A percentile compares a stretch with the other conserved stretches of the same genome.
Conservation (phyloP, 2,113 vertebrate species). For the Pampusana beccarii region DNA sequence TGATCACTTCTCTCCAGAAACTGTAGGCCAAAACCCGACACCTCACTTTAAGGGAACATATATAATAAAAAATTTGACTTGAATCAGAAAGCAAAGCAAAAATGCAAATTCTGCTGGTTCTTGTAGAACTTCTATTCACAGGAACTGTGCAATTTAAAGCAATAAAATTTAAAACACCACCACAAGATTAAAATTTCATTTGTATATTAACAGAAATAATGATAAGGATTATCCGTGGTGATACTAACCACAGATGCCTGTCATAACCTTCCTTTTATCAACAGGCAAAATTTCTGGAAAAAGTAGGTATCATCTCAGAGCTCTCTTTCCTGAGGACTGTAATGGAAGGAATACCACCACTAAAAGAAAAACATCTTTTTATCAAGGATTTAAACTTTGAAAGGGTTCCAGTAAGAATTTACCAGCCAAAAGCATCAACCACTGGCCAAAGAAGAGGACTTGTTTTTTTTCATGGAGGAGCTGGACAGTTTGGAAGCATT, state of each 20-base stretch:
- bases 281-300: conserved; percentile 76
- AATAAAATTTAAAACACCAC: background rate
- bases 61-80: background rate
- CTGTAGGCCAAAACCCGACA: too few species aligned
- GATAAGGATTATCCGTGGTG: background rate
- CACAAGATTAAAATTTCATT: background rate
- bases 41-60: background rate
- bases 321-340: conserved; percentile 39
- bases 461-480: conserved; percentile 79
- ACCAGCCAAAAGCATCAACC: conserved; percentile 68
- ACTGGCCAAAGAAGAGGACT: conserved; percentile 64
- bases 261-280: background rate
- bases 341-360: background rate
- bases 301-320: conserved; percentile 73
- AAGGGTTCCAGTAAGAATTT: conserved; percentile 76
- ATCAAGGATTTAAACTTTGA: conserved; percentile 75
- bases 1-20: background rate
- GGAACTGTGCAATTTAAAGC: background rate
- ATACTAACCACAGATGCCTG: background rate
- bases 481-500: conserved; percentile 70
- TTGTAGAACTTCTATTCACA: background rate
- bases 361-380: conserved; percentile 5
- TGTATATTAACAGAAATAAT: background rate
- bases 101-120: background rate
- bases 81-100: background rate